Evolutionary conservation across 2,797 vertebrate genomes (phyloP), one percentile per base, ranked within the genome.

Genomic region (Sebastiscus albofasciatus): DNA sequence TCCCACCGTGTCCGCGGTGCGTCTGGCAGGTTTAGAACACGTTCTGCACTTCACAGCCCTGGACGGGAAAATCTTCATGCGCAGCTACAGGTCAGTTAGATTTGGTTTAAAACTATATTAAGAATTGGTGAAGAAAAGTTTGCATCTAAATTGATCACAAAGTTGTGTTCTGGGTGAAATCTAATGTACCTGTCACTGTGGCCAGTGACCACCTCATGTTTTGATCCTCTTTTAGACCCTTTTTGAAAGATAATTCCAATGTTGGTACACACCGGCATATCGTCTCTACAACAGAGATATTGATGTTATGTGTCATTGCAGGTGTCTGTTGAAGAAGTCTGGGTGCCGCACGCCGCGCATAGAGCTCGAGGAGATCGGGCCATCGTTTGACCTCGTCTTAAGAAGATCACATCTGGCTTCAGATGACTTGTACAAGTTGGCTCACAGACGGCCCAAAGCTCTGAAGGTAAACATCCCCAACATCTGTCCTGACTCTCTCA

Each of bases 311-410:
- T 65, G 22, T 74, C 6, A 1, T 52, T 80, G 13, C 94, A 96
- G 97, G 89, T 94, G 96, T 72, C 86, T 99, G 83, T 75, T 99
- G 93, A 99, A 99, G 94, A 99, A 98, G 88, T 99, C 98, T 2
- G 98, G 98, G 6, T 99, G 97, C 80, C 96, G 97, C 89, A 98
- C 97, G 1, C 98, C 98, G 0, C 94, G 98, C 59, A 97, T 99
- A 59, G 97, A 99, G 87, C 92, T 99, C 83, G 98, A 99, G 91
- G 98, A 99, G 81, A 99, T 99, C 59, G 98, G 98, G 1, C 98
- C 98, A 0, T 97, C 97, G 0, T 91, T 98, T 81, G 97, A 99
- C 87, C 94, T 99, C 26, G 93, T 96, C 27, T 67, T 99, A 67
- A 96, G 98, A 79, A 97, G 98, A 86, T 97, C 96, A 4, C 98